Percentiles rank a stretch among this genome's conserved stretches.
These are phyloP conservation scores for Campoplex nolae DNA, from an alignment of 2,888 invertebrate genomes.

Conservation along the genomic window DNA sequence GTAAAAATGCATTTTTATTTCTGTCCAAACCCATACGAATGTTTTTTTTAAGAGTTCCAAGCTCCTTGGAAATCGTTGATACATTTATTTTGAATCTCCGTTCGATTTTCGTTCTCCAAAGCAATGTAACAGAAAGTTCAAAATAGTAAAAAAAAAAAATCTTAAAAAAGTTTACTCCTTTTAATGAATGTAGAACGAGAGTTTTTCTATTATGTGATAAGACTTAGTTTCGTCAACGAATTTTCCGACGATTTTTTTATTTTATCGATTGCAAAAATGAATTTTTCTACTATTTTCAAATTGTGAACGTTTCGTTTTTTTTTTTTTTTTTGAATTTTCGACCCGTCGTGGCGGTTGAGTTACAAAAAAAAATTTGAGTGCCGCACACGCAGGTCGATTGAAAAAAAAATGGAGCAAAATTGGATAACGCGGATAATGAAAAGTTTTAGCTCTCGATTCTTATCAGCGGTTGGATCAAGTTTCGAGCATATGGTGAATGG, in stretches of 20 bases:
- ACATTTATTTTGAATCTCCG: background rate
- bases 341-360: background rate
- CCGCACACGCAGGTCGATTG: constrained; percentile 10
- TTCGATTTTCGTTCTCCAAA: background rate
- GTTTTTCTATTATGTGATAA: no score
- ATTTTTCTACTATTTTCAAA: background rate
- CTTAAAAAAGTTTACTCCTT: no score
- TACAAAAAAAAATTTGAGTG: background rate
- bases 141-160: background rate
- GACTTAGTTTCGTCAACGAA: no score
- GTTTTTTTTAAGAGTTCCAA: background rate
- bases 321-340: background rate
- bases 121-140: background rate
- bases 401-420: background rate
- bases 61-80: no score
- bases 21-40: background rate
- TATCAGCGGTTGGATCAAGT: constrained; percentile 8
- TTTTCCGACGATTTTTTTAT: no score
- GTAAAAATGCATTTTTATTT: background rate
- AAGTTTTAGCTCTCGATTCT: constrained; percentile 5
- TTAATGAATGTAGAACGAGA: no score
- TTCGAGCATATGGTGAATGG: constrained; percentile 19
- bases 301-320: background rate
- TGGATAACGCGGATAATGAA: background rate
- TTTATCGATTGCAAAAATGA: background rate